Conservation (phyloP, 2,113 vertebrate genomes). For the Plecotus auritus region DNA sequence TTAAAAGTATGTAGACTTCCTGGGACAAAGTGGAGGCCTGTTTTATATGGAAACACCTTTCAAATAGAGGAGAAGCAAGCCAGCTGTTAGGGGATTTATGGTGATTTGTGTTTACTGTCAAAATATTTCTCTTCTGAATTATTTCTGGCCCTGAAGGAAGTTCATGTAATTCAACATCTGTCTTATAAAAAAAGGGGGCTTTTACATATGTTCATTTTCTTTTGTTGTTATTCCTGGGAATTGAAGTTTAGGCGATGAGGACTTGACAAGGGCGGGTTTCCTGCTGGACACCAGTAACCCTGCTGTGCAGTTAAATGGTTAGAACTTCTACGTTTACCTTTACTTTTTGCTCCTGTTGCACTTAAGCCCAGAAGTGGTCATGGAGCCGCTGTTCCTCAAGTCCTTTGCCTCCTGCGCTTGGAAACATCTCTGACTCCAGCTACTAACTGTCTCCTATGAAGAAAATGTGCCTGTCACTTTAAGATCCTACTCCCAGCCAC, state of each 20-base stretch:
- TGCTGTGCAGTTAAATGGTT: background rate
- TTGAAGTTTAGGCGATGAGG: background rate
- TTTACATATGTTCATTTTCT: background rate
- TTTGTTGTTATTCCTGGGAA: background rate
- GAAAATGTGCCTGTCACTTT: background rate
- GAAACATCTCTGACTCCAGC: background rate
- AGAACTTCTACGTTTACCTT: background rate
- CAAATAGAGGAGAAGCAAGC: background rate
- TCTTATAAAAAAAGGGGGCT: slow-evolving; percentile 50
- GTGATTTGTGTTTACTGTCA: slow-evolving; percentile 37
- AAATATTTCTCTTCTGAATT: slow-evolving; percentile 32
- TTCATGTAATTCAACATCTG: slow-evolving; percentile 2
- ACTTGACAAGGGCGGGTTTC: background rate
- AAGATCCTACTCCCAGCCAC: background rate
- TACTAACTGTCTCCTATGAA: background rate
- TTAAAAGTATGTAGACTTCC: background rate
- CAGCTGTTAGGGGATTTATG: background rate
- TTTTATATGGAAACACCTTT: background rate
- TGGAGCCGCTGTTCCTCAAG: background rate
- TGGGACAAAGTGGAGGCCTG: background rate
- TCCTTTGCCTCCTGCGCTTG: background rate
- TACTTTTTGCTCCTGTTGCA: background rate
- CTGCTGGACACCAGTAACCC: no score
- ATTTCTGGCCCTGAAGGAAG: background rate
- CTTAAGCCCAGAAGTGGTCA: background rate